Conservation (phyloP, 2,888 invertebrate genomes). For the Anthrax anthrax region DNA sequence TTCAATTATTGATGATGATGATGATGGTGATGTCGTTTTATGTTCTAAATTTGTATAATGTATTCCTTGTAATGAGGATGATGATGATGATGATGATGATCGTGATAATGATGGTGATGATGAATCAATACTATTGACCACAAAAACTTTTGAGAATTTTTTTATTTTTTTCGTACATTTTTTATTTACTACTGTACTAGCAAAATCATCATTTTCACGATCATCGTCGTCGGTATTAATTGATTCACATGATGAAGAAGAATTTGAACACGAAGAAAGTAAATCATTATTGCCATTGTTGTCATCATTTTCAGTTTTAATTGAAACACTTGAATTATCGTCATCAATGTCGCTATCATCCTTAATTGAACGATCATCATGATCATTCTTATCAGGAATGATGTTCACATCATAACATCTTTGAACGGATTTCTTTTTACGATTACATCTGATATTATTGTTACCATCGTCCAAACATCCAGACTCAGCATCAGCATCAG, state of each 20-base stretch:
- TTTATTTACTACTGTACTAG: constrained; percentile 37
- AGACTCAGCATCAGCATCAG: constrained; percentile 19
- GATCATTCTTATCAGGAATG: no score
- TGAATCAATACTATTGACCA: constrained; percentile 44
- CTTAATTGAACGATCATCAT: constrained; percentile 13
- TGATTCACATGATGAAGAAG: constrained; percentile 26
- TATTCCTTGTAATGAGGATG: constrained; percentile 35
- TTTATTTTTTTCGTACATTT: constrained; percentile 36
- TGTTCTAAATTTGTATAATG: constrained; percentile 40
- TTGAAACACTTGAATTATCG: constrained; percentile 19
- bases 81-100: no score
- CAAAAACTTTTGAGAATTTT: constrained; percentile 50
- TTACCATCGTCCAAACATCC: no score
- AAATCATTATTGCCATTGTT: no score
- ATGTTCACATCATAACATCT: constrained; percentile 30
- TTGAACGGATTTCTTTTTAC: constrained; percentile 17
- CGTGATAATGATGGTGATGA: constrained; percentile 29
- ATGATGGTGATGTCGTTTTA: no score
- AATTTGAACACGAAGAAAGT: constrained; percentile 7
- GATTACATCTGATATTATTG: neutral
- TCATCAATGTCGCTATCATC: constrained; percentile 15
- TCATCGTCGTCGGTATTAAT: no score
- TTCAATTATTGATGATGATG: constrained; percentile 43
- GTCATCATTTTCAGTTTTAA: constrained; percentile 29
- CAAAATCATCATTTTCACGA: constrained; percentile 41